Conservation (phyloP, 2,888 invertebrate species). For the Caenorhabditis auriculariae region DNA sequence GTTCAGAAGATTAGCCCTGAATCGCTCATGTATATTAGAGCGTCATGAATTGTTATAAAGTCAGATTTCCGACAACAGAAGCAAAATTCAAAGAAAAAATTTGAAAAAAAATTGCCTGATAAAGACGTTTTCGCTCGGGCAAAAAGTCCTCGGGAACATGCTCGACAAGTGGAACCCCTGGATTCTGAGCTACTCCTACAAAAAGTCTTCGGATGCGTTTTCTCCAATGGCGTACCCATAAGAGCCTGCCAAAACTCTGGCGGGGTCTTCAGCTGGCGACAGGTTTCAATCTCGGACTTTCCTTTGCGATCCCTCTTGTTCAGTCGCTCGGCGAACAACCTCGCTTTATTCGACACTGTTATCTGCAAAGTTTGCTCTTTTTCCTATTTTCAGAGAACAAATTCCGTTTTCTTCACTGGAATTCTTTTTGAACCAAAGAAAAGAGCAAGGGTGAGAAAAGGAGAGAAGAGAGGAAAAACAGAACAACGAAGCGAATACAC, state of each 20-base stretch:
- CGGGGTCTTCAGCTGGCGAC: conserved; percentile 80
- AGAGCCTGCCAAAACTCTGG: conserved; percentile 81
- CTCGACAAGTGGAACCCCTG: conserved; percentile 64
- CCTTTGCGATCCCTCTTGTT: conserved; percentile 97
- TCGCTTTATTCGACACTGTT: conserved; percentile 63
- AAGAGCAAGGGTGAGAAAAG: too few species aligned
- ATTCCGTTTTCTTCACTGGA: too few species aligned
- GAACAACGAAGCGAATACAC: too few species aligned
- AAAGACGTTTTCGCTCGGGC: conserved; percentile 51
- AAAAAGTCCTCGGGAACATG: conserved; percentile 69
- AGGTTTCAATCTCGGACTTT: conserved; percentile 83
- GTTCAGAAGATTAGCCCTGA: too few species aligned
- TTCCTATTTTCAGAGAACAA: background rate
- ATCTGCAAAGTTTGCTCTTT: conserved; percentile 34
- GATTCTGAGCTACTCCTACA: conserved; percentile 35
- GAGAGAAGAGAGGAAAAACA: too few species aligned
- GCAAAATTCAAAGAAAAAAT: too few species aligned
- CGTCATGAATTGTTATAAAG: too few species aligned
- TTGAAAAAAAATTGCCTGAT: conserved; percentile 16
- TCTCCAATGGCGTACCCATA: conserved; percentile 32
- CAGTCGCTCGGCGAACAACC: conserved; percentile 93
- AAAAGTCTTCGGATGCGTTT: background rate
- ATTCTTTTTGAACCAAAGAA: too few species aligned
- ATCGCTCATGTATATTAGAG: too few species aligned
- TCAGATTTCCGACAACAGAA: too few species aligned